Percentiles rank a stretch among this genome's conserved stretches.
These are phyloP conservation scores for Cephonodes hylas DNA, from an alignment of 2,888 invertebrate species.

Conservation along the genomic window DNA sequence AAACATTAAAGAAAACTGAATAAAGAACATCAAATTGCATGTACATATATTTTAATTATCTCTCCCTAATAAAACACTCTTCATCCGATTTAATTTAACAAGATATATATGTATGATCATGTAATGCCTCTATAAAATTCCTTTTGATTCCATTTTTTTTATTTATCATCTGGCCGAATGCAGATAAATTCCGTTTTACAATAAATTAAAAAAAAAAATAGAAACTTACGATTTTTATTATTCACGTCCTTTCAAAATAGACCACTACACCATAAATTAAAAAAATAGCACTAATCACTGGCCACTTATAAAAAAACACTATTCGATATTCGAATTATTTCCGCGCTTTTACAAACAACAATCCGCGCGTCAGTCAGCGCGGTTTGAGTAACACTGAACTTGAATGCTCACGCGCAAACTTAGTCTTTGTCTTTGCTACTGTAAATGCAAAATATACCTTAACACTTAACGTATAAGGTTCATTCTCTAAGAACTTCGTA, in stretches of 20 bases:
- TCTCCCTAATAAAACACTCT: too few relatives aligned
- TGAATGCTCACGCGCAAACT: conserved; percentile 34
- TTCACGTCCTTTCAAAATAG: conserved; percentile 25
- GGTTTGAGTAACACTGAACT: conserved; percentile 68
- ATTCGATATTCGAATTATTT: conserved; percentile 35
- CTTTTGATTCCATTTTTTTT: too few relatives aligned
- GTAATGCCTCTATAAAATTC: too few relatives aligned
- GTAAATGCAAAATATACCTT: background rate
- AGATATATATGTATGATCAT: too few relatives aligned
- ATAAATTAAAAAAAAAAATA: background rate
- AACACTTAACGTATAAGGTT: background rate
- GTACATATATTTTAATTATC: too few relatives aligned
- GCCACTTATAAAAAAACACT: conserved; percentile 25
- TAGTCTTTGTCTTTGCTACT: conserved; percentile 8
- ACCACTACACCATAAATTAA: conserved; percentile 31
- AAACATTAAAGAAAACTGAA: too few relatives aligned
- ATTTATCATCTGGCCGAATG: too few relatives aligned
- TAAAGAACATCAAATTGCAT: too few relatives aligned
- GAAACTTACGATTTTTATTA: conserved; percentile 8
- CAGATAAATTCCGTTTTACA: background rate
- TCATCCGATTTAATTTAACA: too few relatives aligned
- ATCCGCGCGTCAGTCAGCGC: conserved; percentile 14
- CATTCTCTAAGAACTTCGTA: background rate
- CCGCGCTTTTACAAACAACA: conserved; percentile 22
- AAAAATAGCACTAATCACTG: conserved; percentile 32